Evolutionary conservation across 1,140 invertebrate genomes (phyloP), one percentile per base, ranked within the genome.

Genomic region (Camponotus pennsylvanicus): DNA sequence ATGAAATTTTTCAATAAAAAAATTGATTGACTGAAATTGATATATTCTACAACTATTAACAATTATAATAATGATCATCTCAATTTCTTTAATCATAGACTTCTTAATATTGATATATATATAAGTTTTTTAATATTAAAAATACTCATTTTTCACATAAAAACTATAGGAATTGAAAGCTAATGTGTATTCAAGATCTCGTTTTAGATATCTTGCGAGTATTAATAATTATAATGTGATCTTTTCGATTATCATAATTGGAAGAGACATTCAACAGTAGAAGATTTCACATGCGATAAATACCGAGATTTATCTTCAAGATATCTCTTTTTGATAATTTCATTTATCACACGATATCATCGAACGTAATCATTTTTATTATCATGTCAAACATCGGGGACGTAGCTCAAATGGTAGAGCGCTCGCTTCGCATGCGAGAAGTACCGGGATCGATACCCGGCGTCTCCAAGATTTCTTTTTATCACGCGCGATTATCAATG

Each of bases 201-300:
- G 21, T 75, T 61, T 15, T 8, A 1, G 0, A 9, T 27, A 40
- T 61, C 21, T 18, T 7, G 34, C 0, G 0, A 76, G 27, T 77
- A 34, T 63, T 2, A 40, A 73, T 9, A 27, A 27, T 27, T 27
- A 27, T 27, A 18, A 32, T 15, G 13, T 34, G 2, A 49, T 66
- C n/a, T 3, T 34, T 27, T n/a, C 18, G 37, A 15, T n/a, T 49
- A 34, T 67, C 1, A 13, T n/a, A 13, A 59, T 63, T 8, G 32
- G 15, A n/a, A 96, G 96, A 97, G 97, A 95, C 96, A 96, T 97
- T 97, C 97, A 96, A 97, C 97, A 97, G 97, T 97, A 97, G 97
- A 97, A 97, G 97, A 97, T 96, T 97, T 97, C 97, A 97, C 97
- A 97, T 97, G 97, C 96, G 97, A 97, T 97, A 97, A 97, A 97